Conservation (phyloP, 2,113 vertebrate genomes). For the Pseudopipra pipra region DNA sequence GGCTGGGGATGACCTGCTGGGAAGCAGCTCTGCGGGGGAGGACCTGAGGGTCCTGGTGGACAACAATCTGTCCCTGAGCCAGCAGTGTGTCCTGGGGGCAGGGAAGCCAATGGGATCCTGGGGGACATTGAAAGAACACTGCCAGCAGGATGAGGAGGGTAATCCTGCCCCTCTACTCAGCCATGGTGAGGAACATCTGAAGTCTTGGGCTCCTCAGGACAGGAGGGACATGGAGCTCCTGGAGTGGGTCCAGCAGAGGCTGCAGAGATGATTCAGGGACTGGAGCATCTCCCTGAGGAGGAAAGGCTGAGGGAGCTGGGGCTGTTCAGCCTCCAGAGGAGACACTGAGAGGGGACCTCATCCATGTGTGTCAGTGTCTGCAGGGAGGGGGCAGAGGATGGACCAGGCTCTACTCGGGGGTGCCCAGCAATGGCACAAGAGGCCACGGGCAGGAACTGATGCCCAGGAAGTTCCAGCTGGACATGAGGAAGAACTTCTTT, state of each 20-base stretch:
- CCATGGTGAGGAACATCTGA: not conserved
- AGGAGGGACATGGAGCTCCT: not conserved
- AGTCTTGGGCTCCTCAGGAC: not conserved
- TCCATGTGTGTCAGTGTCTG: not conserved
- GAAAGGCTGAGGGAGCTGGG: not conserved
- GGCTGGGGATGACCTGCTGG: not conserved
- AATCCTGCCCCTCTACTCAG: not conserved
- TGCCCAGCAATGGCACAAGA: not conserved
- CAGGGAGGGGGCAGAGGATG: not conserved
- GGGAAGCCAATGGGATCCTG: not conserved
- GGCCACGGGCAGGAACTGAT: not conserved
- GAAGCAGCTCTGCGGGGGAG: not conserved
- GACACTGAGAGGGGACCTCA: not conserved
- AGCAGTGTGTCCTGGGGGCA: not conserved
- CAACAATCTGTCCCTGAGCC: not conserved
- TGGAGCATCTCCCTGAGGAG: not conserved
- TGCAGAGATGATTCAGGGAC: not conserved
- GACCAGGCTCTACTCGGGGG: not conserved
- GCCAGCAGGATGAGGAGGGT: not conserved
- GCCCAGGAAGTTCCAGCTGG: not conserved
- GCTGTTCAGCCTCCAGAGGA: not conserved
- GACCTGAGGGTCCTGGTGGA: not conserved
- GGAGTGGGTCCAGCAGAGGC: accelerated
- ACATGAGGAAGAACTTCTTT: not conserved
- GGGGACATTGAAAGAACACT: not conserved